These are phyloP conservation scores for Drosophila subobscura DNA, from an alignment of 1,140 invertebrate genomes.

Conservation along the genomic window DNA sequence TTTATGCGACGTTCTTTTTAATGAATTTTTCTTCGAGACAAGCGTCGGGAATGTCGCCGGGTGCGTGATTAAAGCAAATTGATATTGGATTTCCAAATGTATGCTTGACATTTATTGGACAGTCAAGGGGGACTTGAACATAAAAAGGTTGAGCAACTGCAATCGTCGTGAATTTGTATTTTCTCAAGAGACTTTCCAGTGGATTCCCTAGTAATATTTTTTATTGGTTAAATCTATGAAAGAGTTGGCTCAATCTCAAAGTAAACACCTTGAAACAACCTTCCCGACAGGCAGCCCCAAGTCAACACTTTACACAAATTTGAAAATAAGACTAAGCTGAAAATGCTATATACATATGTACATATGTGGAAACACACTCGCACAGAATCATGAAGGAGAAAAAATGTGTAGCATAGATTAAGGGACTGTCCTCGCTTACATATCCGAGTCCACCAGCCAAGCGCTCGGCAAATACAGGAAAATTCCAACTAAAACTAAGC, in stretches of 20 bases:
- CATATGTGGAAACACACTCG: constrained; percentile 1
- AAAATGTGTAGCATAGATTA: constrained; percentile 50
- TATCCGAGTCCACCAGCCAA: constrained; percentile 29
- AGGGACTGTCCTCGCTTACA: constrained; percentile 41
- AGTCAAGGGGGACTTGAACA: constrained; percentile 18
- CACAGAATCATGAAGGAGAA: not conserved
- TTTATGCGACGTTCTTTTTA: constrained; percentile 41
- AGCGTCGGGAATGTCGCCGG: constrained; percentile 36
- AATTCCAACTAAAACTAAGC: constrained; percentile 39
- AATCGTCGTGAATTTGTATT: constrained; percentile 2
- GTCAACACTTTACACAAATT: constrained; percentile 20
- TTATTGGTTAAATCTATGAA: constrained; percentile 9
- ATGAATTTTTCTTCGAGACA: constrained; percentile 65
- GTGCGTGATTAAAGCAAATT: constrained; percentile 32
- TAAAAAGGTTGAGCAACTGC: constrained; percentile 13
- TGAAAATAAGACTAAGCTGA: constrained; percentile 23
- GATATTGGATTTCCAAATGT: constrained; percentile 61
- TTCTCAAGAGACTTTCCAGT: not conserved
- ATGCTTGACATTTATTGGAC: constrained; percentile 71
- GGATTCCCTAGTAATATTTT: not conserved
- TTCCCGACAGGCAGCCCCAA: constrained; percentile 15
- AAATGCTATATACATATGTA: constrained; percentile 22
- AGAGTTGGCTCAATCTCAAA: constrained; percentile 5
- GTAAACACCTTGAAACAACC: constrained; percentile 46
- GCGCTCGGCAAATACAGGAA: constrained; percentile 57